Base-by-base conservation (phyloP, 2,888 invertebrate genomes). In the Pycnomerus fuliginosus region DNA sequence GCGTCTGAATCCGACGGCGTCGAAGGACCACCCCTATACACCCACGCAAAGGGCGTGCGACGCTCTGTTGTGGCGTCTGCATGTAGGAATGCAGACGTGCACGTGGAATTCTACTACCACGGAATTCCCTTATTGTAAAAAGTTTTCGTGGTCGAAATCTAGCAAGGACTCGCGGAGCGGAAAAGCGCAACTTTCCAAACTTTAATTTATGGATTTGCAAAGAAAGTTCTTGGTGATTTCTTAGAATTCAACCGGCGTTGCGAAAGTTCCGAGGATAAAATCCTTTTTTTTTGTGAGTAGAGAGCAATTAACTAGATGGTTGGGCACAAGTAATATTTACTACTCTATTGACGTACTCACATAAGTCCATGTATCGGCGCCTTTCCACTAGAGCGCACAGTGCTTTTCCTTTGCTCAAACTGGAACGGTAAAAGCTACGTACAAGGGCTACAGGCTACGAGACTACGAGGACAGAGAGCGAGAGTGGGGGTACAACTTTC, bases 41-140 rank as follows among this genome's bases (percentile, higher is more conserved):
- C 58, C 58, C 55, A 56, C 56, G 52, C 58, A 56, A 58, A 46
- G 34, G 50, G 58, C 58, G 56, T 56, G 55, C 58, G 54, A 56
- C 52, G 48, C 51, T 54, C 40, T 42, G 40, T 41, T 28, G 52
- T 47, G 36, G 50, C 55, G 34, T 39, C 47, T 50, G 43, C 45
- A 44, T 49, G 44, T 33, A 47, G 48, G 42, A 48, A 38, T 44
- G 48, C 44, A 48, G 42, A 50, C 50, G 42, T 44, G 35, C 48
- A 48, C 47, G 47, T 50, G 50, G 40, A 50, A 41, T 44, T 44
- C 37, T 48, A 48, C 50, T 48, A 48, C 42, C 32, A 39, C 43
- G 43, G 38, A 44, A 48, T 45, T 50, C 37, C 41, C 31, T 28
- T 43, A 42, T 35, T 31, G 42, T n/a, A n/a, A n/a, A n/a, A n/a